These are phyloP conservation scores for Drosophila orena DNA, from an alignment of 1,140 invertebrate genomes.

Conservation along the genomic window DNA sequence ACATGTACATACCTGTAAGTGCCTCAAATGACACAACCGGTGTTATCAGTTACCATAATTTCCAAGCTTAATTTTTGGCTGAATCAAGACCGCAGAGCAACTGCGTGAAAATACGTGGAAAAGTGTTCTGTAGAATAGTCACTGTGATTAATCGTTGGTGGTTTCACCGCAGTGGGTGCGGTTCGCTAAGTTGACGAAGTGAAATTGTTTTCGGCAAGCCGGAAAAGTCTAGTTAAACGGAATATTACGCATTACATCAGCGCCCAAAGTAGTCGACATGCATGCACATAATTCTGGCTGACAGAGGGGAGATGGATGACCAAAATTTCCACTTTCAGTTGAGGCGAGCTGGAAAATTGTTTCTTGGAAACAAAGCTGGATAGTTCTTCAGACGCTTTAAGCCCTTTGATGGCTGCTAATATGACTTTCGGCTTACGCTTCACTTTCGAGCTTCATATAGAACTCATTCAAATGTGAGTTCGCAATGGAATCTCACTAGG, in stretches of 20 bases:
- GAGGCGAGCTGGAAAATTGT: not conserved
- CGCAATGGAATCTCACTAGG: not conserved
- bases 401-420: conserved; percentile 4
- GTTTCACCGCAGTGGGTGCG: conserved; percentile 47
- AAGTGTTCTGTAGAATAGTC: conserved; percentile 24
- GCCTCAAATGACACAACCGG: too few species aligned
- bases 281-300: conserved; percentile 19
- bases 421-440: conserved; percentile 7
- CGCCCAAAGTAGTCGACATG: conserved; percentile 55
- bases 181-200: conserved; percentile 11
- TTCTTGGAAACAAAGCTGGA: conserved; percentile 8
- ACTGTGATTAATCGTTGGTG: conserved; percentile 69
- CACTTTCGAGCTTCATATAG: not conserved
- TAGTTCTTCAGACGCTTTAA: conserved; percentile 2
- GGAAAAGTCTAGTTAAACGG: conserved; percentile 60
- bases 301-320: conserved; percentile 2
- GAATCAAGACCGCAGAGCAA: not conserved
- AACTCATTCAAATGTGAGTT: conserved; percentile 26
- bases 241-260: conserved; percentile 71
- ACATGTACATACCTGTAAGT: too few species aligned
- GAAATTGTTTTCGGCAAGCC: conserved; percentile 47
- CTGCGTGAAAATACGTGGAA: conserved; percentile 33
- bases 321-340: not conserved
- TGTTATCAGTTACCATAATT: conserved; percentile 20
- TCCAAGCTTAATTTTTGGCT: conserved; percentile 13